A percentile compares a stretch with the other conserved stretches of the same genome.
Evolutionary conservation across 2,888 invertebrate genomes (phyloP).

Genomic region (Leptopilina myrica): DNA sequence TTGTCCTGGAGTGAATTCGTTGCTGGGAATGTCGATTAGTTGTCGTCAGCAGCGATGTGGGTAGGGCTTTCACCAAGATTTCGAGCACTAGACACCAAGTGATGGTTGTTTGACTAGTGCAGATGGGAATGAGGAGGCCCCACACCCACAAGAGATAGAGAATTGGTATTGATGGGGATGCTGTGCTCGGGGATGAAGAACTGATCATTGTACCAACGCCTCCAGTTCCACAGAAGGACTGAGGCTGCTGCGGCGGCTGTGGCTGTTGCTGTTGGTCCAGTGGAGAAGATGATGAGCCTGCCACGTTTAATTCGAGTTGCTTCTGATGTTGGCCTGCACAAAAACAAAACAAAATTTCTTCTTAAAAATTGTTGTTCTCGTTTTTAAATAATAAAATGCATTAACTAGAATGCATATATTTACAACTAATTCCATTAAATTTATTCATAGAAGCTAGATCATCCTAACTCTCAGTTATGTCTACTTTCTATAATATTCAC

Average conservation of each 20-base stretch:
- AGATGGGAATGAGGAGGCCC: conserved; percentile 77
- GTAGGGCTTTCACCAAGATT: conserved; percentile 49
- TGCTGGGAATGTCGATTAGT: conserved; percentile 27
- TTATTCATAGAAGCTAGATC: too few species aligned
- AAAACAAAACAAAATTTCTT: background rate
- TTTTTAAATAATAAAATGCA: too few species aligned
- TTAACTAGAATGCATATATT: too few species aligned
- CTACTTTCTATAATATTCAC: too few species aligned
- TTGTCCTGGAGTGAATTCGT: conserved; percentile 38
- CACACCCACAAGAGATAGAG: conserved; percentile 73
- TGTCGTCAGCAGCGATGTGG: conserved; percentile 39
- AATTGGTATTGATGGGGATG: conserved; percentile 61
- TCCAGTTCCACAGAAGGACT: conserved; percentile 52
- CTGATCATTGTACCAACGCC: conserved; percentile 34
- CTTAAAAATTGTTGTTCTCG: too few species aligned
- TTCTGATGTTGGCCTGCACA: conserved; percentile 35
- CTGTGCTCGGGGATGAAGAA: conserved; percentile 59
- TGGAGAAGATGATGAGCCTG: conserved; percentile 26
- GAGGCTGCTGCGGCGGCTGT: conserved; percentile 61
- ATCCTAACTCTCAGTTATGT: too few species aligned
- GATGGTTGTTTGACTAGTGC: conserved; percentile 62
- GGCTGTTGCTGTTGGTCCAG: conserved; percentile 43
- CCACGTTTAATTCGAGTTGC: background rate
- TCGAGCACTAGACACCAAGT: conserved; percentile 54
- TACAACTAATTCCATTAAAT: too few species aligned